These are phyloP conservation scores for Cheiracanthium punctorium DNA, from an alignment of 2,888 invertebrate species.

Conservation along the genomic window DNA sequence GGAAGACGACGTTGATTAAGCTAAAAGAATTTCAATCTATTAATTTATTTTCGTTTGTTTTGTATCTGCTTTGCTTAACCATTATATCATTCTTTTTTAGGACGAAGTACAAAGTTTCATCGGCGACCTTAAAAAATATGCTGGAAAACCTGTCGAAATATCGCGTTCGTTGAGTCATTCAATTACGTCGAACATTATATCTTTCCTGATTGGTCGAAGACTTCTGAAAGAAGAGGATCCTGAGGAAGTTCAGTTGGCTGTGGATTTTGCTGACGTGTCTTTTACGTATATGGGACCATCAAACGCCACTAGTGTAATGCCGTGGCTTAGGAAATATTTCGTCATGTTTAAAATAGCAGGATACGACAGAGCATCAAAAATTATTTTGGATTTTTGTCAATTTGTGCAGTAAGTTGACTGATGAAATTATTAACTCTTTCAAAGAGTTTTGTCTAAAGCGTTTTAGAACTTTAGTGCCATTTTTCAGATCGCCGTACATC, in stretches of 20 bases:
- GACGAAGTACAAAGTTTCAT: not conserved
- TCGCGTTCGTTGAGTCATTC: constrained; percentile 27
- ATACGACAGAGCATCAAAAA: constrained; percentile 35
- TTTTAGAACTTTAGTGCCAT: too few relatives aligned
- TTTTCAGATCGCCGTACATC: too few relatives aligned
- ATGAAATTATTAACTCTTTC: too few relatives aligned
- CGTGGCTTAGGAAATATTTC: constrained; percentile 40
- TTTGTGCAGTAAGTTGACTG: constrained; percentile 34
- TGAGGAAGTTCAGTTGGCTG: constrained; percentile 32
- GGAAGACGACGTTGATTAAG: too few relatives aligned
- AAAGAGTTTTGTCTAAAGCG: too few relatives aligned
- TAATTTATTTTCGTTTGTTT: too few relatives aligned
- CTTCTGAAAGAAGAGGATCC: constrained; percentile 31
- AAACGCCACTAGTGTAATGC: constrained; percentile 13
- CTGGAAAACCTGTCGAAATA: constrained; percentile 29
- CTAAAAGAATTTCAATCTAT: too few relatives aligned
- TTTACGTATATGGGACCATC: constrained; percentile 39
- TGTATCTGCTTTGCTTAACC: too few relatives aligned
- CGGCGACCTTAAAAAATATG: not conserved
- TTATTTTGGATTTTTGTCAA: not conserved
- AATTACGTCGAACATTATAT: constrained; percentile 50
- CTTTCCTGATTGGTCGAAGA: constrained; percentile 51
- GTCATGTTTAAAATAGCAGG: constrained; percentile 41
- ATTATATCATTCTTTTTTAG: too few relatives aligned
- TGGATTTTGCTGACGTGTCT: constrained; percentile 27